These are phyloP conservation scores for Ethmia dodecea DNA, from an alignment of 2,888 invertebrate species.

Conservation along the genomic window DNA sequence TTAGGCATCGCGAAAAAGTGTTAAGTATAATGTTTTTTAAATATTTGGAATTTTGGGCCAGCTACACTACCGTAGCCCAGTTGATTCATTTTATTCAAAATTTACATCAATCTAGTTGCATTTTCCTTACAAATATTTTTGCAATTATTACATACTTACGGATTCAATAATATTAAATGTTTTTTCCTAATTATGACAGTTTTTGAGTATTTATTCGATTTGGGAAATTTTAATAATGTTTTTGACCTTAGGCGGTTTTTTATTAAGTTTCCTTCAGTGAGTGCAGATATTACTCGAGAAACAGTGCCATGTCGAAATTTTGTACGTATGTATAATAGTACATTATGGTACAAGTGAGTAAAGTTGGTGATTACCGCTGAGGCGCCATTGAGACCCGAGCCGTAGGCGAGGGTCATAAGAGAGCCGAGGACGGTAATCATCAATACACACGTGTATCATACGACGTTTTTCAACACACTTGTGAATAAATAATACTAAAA, in stretches of 20 bases:
- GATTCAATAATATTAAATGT: slow-evolving; percentile 38
- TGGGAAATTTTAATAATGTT: slow-evolving; percentile 26
- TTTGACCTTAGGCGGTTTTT: slow-evolving; percentile 24
- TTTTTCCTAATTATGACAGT: slow-evolving; percentile 59
- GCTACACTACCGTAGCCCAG: slow-evolving; percentile 38
- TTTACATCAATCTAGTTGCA: slow-evolving; percentile 49
- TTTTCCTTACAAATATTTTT: slow-evolving; percentile 34
- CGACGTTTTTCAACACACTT: too few species aligned
- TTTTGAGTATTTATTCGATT: slow-evolving; percentile 51
- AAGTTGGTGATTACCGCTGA: too few species aligned
- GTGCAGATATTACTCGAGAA: slow-evolving; percentile 44
- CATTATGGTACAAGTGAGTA: too few species aligned
- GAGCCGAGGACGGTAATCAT: too few species aligned
- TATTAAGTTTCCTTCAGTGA: slow-evolving; percentile 37
- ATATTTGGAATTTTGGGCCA: too few species aligned
- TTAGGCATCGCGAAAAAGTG: too few species aligned
- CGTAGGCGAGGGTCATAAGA: too few species aligned
- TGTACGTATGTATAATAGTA: too few species aligned
- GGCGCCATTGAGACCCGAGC: too few species aligned
- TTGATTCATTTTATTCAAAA: slow-evolving; percentile 47
- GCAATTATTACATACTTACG: slow-evolving; percentile 18
- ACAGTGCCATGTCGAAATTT: slow-evolving; percentile 46
- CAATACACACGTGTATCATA: too few species aligned
- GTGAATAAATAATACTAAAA: too few species aligned
- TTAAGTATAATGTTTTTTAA: too few species aligned